Evolutionary conservation across 2,113 vertebrate species (phyloP), one percentile per base, ranked within the genome.

Genomic region (Tragelaphus scriptus): DNA sequence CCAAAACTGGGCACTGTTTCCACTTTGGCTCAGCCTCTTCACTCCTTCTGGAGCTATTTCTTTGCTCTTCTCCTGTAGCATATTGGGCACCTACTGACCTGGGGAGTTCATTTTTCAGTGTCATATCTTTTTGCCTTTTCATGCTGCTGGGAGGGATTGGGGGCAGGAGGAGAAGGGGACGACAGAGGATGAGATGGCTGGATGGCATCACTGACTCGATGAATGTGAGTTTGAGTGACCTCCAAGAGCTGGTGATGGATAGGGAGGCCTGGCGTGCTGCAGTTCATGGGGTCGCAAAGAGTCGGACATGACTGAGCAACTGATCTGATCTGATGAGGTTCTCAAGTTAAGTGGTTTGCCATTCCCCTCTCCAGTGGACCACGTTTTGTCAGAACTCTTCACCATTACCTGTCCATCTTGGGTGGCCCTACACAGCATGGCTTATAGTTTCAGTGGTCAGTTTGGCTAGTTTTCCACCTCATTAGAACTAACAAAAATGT

Each of bases 1-100:
- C n/a, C n/a, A 36, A 71, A 71, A 36, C n/a, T 21, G 4, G 65
- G 2, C n/a, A 21, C n/a, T 36, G n/a, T 71, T 71, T 36, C 65
- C 65, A 36, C 65, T 71, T 36, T 0, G 4, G n/a, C n/a, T 68
- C 9, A 71, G n/a, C 65, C 65, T 36, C n/a, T 36, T 71, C 17
- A 71, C 17, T 36, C 65, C 4, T 71, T 71, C 9, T 71, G 65
- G 32, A 71, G 9, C 17, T 71, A 21, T 36, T 36, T 71, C n/a
- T 71, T 71, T 36, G 32, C 4, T 71, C 32, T 71, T 71, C 65
- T 36, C n/a, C 65, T 71, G 65, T 65, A 71, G 65, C 19, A 36
- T 71, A 36, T 21, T 36, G 17, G 32, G n/a, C 9, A 36, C 2
- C 4, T 68, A 36, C 32, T 0, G 0, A 68, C 4, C 32, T n/a